These are phyloP conservation scores for Furnarius figulus DNA, from an alignment of 2,113 vertebrate species.

Conservation along the genomic window DNA sequence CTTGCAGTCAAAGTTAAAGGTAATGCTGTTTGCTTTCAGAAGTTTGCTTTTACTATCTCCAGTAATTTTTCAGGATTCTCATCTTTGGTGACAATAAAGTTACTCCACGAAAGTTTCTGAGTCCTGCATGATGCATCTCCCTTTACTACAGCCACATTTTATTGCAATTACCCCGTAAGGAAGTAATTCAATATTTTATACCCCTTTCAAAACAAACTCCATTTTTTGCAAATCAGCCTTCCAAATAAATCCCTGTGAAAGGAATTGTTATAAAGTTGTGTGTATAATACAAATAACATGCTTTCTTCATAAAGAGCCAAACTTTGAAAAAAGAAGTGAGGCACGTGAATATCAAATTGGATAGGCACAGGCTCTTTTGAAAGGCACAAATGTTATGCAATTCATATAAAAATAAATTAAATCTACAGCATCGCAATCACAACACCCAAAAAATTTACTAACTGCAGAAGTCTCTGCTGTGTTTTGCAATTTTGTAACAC, in stretches of 20 bases:
- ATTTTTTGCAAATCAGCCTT: slow-evolving; percentile 54
- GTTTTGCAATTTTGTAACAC: slow-evolving; percentile 76
- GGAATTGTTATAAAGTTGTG: slow-evolving; percentile 42
- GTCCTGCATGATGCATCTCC: slow-evolving; percentile 19
- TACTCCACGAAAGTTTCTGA: not conserved
- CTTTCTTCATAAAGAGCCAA: slow-evolving; percentile 46
- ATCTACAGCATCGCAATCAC: slow-evolving; percentile 78
- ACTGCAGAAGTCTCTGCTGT: slow-evolving; percentile 74
- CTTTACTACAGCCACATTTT: slow-evolving; percentile 53
- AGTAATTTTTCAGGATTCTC: slow-evolving; percentile 40
- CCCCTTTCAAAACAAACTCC: slow-evolving; percentile 21
- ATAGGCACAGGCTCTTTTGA: slow-evolving; percentile 74
- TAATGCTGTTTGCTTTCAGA: slow-evolving; percentile 43
- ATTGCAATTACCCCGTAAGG: slow-evolving; percentile 62
- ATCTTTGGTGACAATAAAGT: slow-evolving; percentile 59
- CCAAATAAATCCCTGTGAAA: slow-evolving; percentile 53
- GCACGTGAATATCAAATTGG: slow-evolving; percentile 62
- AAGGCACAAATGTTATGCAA: slow-evolving; percentile 87
- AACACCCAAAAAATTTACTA: slow-evolving; percentile 70
- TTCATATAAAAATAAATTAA: slow-evolving; percentile 82
- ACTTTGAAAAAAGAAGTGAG: slow-evolving; percentile 63
- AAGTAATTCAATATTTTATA: slow-evolving; percentile 59
- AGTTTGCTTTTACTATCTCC: not conserved
- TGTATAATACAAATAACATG: slow-evolving; percentile 44
- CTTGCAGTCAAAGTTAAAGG: slow-evolving; percentile 14